Percentiles rank a stretch among this genome's conserved stretches.
Evolutionary conservation across 1,140 invertebrate species (phyloP).

Genomic region (Aphelenchoides besseyi): DNA sequence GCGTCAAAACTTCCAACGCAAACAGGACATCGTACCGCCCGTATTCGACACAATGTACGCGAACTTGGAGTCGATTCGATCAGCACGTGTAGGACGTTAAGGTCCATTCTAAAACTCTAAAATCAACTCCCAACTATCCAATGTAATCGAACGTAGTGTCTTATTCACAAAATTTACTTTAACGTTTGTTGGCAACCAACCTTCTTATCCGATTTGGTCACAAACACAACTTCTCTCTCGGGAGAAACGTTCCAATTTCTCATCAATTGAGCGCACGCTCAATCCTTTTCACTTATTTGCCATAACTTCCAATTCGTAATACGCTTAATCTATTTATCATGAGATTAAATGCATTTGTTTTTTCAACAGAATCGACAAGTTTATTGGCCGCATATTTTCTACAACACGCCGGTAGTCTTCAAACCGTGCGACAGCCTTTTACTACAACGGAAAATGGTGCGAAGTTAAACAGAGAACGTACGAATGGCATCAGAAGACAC

Average conservation of each 20-base stretch:
- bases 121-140: not conserved
- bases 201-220: not conserved
- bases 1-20: conserved; percentile 18
- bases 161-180: too few relatives aligned
- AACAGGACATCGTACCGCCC: conserved; percentile 16
- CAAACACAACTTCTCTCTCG: not conserved
- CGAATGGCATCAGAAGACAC: not conserved
- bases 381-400: not conserved
- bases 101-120: not conserved
- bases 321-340: not conserved
- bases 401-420: not conserved
- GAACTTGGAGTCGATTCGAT: conserved; percentile 15
- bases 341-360: not conserved
- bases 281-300: too few relatives aligned
- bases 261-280: too few relatives aligned
- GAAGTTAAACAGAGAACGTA: not conserved
- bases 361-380: not conserved
- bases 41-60: conserved; percentile 27
- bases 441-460: not conserved
- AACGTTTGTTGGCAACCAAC: not conserved
- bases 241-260: not conserved
- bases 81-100: not conserved
- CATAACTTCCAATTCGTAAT: too few relatives aligned
- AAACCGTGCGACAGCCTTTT: not conserved
- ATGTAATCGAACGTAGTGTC: too few relatives aligned